Evolutionary conservation across 2,113 vertebrate genomes (phyloP).

Genomic region (Chloropsis hardwickii): DNA sequence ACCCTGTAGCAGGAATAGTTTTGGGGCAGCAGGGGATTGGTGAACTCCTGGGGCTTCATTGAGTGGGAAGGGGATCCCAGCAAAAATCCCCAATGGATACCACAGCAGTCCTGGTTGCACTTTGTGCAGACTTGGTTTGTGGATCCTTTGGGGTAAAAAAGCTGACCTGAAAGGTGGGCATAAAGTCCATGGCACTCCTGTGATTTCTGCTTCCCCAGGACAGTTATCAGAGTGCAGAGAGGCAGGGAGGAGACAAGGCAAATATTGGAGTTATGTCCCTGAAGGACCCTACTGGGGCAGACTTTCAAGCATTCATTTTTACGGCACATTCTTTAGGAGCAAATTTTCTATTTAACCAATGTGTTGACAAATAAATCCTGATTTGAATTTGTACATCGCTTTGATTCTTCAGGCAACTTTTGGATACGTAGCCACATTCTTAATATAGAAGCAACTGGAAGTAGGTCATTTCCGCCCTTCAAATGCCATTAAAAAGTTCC

Average conservation of each 20-base stretch:
- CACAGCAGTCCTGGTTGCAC: not conserved
- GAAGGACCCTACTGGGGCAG: constrained; percentile 1
- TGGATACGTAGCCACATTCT: constrained; percentile 19
- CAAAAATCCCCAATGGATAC: accelerated
- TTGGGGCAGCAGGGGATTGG: accelerated
- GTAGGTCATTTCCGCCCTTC: constrained; percentile 50
- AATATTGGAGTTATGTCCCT: not conserved
- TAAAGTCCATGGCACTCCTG: not conserved
- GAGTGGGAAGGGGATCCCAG: not conserved
- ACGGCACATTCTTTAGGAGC: not conserved
- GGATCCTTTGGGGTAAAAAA: not conserved
- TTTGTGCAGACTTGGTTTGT: not conserved
- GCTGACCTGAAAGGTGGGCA: not conserved
- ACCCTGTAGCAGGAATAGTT: not conserved
- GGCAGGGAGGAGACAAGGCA: not conserved
- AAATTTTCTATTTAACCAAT: constrained; percentile 11
- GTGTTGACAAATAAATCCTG: constrained; percentile 51
- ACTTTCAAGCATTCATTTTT: constrained; percentile 12
- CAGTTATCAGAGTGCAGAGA: not conserved
- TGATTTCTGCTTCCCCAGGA: not conserved
- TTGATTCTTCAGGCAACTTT: constrained; percentile 46
- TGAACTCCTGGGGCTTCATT: not conserved
- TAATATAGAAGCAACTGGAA: constrained; percentile 54
- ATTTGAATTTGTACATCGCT: constrained; percentile 40
- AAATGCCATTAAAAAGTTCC: constrained; percentile 17